Base-by-base conservation (phyloP, 2,797 vertebrate species). In the Schizopygopsis malacanthus region DNA sequence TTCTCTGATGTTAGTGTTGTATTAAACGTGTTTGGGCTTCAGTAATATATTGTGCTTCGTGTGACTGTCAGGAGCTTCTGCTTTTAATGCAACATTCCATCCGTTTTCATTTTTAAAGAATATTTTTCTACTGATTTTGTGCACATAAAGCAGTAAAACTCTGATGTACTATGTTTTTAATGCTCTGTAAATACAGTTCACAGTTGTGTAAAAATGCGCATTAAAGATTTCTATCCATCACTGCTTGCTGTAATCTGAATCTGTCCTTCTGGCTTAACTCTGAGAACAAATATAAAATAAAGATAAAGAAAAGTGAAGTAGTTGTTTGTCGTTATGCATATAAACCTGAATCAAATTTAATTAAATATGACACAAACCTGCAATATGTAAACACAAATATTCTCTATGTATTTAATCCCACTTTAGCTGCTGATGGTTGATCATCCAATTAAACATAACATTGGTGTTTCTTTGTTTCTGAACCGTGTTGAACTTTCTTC, bases 91-190 rank as follows among this genome's bases (percentile, higher is more conserved):
- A 47, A 47, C 45, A 47, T 47, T 47, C 45, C 45, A 63, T 89
- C 83, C 84, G 88, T 87, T 92, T 88, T 95, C 93, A 93, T 90
- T 95, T 97, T 96, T 93, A 92, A 96, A 84, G 83, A 91, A 91
- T 97, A 95, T 97, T 97, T 97, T 98, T 97, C 93, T 97, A 97
- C 93, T 91, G 93, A 88, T 94, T 95, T 93, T 91, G 91, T 92
- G 90, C 92, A 92, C 80, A 85, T 88, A 72, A 92, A 88, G 77
- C 87, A 28, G 75, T 81, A 96, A 63, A 73, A 67, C 20, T 82
- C 11, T 83, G 43, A 37, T 79, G n/a, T 77, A 39, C 69, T 85
- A 59, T 87, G 76, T 80, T 86, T 84, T 72, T 72, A 79, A 71
- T 45, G 52, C 80, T 76, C n/a, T 77, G 43, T 77, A 73, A 72